Percentiles rank a stretch among this genome's conserved stretches.
Conservation (phyloP, 2,797 vertebrate species). For the Lycodopsis pacificus region DNA sequence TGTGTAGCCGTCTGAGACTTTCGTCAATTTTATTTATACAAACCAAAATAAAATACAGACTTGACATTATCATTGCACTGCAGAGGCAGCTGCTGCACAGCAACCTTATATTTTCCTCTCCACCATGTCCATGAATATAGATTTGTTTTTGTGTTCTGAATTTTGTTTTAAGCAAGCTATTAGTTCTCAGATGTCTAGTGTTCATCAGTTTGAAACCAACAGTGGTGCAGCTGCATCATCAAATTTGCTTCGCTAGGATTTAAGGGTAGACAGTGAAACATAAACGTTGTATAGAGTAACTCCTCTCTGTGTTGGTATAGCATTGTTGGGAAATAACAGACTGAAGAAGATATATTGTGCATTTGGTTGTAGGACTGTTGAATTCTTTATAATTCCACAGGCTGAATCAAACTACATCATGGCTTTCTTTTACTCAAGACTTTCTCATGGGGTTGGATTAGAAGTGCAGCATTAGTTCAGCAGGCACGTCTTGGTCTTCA, state of each 20-base stretch:
- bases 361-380: background rate
- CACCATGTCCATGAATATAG: background rate
- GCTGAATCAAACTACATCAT: background rate
- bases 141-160: background rate
- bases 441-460: conserved; percentile 6
- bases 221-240: background rate
- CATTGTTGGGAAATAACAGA: background rate
- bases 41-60: background rate
- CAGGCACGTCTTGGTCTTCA: background rate
- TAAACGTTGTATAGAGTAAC: background rate
- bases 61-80: background rate
- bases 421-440: background rate
- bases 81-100: background rate
- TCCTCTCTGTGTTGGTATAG: background rate
- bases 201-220: background rate
- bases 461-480: conserved; percentile 27
- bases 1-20: background rate
- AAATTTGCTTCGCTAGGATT: background rate
- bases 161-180: background rate
- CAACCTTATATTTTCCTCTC: background rate
- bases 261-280: background rate
- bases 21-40: too few species aligned
- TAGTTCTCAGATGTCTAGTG: background rate
- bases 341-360: background rate
- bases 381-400: background rate